phyloP scores from a whole-genome alignment of 1,140 invertebrate species.

The Tachypleus tridentatus region DNA sequence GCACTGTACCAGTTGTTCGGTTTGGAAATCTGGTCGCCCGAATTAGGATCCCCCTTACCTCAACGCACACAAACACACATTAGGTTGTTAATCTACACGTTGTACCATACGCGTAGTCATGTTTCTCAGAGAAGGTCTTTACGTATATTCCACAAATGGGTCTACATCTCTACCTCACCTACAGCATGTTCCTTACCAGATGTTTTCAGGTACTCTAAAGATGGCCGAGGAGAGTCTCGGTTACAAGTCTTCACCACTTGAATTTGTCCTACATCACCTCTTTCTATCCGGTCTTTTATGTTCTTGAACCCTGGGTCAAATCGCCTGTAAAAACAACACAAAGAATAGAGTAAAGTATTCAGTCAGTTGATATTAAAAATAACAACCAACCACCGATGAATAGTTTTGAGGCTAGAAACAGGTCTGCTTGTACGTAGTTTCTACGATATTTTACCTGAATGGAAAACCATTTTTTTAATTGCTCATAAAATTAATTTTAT shows the following conservation, averaged over 20 bases:
- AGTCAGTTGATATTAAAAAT: neutral
- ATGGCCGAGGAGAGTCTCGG: constrained; percentile 48
- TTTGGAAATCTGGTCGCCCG: no score
- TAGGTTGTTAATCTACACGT: no score
- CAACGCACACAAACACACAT: no score
- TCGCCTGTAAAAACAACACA: constrained; percentile 33
- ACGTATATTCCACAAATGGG: no score
- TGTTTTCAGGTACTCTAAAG: constrained; percentile 45
- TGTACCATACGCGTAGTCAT: no score
- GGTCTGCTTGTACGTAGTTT: neutral
- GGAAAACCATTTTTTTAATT: neutral
- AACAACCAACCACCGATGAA: neutral
- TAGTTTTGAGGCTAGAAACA: neutral
- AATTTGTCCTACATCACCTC: constrained; percentile 47
- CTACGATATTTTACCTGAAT: neutral
- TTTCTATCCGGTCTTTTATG: constrained; percentile 39
- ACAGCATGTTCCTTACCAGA: constrained; percentile 38
- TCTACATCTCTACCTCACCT: no score
- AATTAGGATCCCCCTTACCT: no score
- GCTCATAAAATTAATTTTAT: no score
- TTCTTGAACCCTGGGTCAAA: constrained; percentile 50
- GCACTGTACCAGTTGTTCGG: no score
- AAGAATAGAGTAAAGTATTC: neutral
- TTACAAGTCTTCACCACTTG: constrained; percentile 48
- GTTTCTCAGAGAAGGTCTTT: no score